Percentiles rank a stretch among this genome's conserved stretches.
Evolutionary conservation across 2,113 vertebrate species (phyloP).

Genomic region (Hoplias malabaricus): DNA sequence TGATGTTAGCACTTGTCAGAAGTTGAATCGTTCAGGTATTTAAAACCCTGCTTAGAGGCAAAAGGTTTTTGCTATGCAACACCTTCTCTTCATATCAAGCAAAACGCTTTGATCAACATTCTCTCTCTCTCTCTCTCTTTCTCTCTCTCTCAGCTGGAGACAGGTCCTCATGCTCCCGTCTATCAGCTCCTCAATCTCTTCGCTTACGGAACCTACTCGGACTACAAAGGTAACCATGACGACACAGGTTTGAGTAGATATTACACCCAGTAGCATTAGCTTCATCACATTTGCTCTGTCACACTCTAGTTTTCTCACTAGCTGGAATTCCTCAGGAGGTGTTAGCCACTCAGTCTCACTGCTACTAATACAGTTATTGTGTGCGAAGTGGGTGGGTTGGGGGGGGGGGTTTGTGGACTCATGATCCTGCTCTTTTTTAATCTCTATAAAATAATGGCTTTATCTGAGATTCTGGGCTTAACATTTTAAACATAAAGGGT

Average conservation of each 20-base stretch:
- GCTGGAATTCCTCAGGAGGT: not conserved
- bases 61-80: constrained; percentile 1
- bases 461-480: too few relatives aligned
- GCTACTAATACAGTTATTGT: not conserved
- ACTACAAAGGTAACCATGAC: constrained; percentile 85
- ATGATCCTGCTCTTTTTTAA: too few relatives aligned
- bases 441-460: too few relatives aligned
- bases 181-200: constrained; percentile 94
- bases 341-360: not conserved
- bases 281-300: constrained; percentile 46
- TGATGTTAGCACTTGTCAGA: too few relatives aligned
- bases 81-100: constrained; percentile 8
- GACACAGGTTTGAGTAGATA: constrained; percentile 36
- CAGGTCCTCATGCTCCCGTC: constrained; percentile 87
- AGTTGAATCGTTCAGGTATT: too few relatives aligned
- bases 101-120: constrained; percentile 6
- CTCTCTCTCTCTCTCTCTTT: not conserved
- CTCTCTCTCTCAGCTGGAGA: constrained; percentile 80
- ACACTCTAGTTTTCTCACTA: not conserved
- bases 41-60: too few relatives aligned
- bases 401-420: too few relatives aligned
- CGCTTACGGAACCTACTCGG: constrained; percentile 92
- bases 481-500: too few relatives aligned
- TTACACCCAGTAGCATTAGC: constrained; percentile 51
- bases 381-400: too few relatives aligned